A percentile compares a stretch with the other conserved stretches of the same genome.
Evolutionary conservation across 2,888 invertebrate species (phyloP).

Genomic region (Fragum whitleyi): DNA sequence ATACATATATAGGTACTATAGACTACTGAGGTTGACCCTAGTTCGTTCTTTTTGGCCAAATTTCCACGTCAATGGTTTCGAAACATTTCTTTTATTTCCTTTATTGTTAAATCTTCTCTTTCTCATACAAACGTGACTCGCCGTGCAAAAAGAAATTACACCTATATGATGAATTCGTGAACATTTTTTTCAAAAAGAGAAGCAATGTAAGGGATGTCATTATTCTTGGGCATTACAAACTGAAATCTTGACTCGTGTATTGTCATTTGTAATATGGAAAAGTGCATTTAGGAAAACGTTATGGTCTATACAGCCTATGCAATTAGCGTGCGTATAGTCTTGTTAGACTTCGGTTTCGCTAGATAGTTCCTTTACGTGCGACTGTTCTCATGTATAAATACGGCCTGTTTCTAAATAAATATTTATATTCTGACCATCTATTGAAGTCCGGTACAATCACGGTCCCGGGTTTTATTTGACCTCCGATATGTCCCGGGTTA

Average conservation of each 20-base stretch:
- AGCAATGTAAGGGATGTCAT: too few species aligned
- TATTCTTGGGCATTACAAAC: too few species aligned
- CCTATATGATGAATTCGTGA: too few species aligned
- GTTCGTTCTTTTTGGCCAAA: not conserved
- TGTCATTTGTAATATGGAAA: too few species aligned
- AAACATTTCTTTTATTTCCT: not conserved
- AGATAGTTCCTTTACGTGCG: too few species aligned
- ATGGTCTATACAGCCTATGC: too few species aligned
- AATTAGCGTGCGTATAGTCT: too few species aligned
- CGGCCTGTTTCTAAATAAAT: constrained; percentile 1
- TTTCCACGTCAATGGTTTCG: not conserved
- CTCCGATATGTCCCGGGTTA: constrained; percentile 1
- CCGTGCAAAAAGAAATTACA: too few species aligned
- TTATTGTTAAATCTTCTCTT: not conserved
- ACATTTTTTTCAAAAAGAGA: too few species aligned
- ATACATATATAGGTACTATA: not conserved
- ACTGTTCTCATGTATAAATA: not conserved
- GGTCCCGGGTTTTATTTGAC: constrained; percentile 1
- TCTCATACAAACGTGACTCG: not conserved
- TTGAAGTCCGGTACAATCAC: not conserved
- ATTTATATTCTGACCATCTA: constrained; percentile 1
- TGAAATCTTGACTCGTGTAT: too few species aligned
- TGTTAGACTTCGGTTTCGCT: too few species aligned
- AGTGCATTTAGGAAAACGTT: too few species aligned
- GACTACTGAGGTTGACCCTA: not conserved